Base-by-base conservation (phyloP, 1,140 invertebrate genomes). In the Neuroterus valhalla region DNA sequence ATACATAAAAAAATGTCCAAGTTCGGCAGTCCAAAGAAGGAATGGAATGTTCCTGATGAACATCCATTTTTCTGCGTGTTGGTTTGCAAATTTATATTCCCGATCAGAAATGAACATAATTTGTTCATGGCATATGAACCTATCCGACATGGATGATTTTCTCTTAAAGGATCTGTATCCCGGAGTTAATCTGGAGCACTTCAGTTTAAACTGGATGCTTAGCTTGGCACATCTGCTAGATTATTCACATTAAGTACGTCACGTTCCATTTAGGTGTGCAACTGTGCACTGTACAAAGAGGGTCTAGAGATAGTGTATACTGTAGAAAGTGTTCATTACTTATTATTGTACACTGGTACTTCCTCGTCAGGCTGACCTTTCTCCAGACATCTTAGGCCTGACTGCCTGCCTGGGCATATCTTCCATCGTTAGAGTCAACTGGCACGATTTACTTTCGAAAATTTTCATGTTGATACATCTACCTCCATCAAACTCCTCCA, bases 311-410 rank as follows among this genome's bases (percentile, higher is more conserved):
- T 76, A 81, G 69, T 70, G 78, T 88, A 74, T 76, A 81, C 67
- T 70, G 78, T 88, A 87, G 84, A 84, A 87, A 88, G 86, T 81
- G 82, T 84, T 84, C 50, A 78, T 78, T 71, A 82, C 77, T 85
- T 85, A 83, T 85, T 86, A 83, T 82, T 82, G 79, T 76, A 76
- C 55, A 71, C 72, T 74, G 76, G 76, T 77, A 85, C 83, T 87
- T 87, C 85, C 83, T 84, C 68, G 75, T 86, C 74, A 76, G 78
- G n/a, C 81, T 86, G 85, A 88, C 83, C 86, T 88, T 87, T 88
- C 85, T 85, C 85, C 81, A 72, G 76, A 50, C 78, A 74, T 68
- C 76, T 76, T 77, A 75, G 76, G 71, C 70, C 70, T 72, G 55
- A 5, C 31, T 26, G 71, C 70, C 70, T 72, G 55, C 31, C 31